Base-by-base conservation (phyloP, 2,797 vertebrate genomes). In the Setipinna tenuifilis region DNA sequence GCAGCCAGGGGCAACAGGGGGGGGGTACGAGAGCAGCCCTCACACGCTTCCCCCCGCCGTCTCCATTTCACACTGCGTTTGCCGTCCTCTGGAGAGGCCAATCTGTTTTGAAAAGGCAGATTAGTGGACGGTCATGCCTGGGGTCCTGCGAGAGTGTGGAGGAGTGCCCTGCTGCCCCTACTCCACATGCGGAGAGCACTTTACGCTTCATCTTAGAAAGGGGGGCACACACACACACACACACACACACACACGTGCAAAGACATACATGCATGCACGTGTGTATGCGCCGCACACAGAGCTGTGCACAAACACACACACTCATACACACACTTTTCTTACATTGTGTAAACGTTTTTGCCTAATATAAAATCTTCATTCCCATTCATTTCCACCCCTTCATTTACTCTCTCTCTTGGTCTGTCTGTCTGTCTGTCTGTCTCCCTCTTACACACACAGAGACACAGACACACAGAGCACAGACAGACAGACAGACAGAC, bases 211-310 rank as follows among this genome's bases (percentile, higher is more conserved):
- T 31, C 28, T 25, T 71, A 54, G 25, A 68, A 46, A 82, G 17
- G 41, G 16, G 59, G 46, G 5, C 21, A 31, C 5, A 81, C 25
- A 10, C 50, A 0, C 6, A 88, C 86, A 21, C 78, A 86, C 57
- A 0, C 58, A 62, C 86, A 62, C 17, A 54, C 57, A 87, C 88
- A 88, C 89, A 90, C 88, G 46, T 48, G 46, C 46, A 48, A 48
- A 48, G 46, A 48, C 10, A 10, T 48, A 10, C 46, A 48, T 4
- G 46, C 3, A 48, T 48, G 46, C 46, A 48, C 46, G 3, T 48
- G 46, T 48, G 46, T 48, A 48, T 10, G 87, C 88, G 48, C 86
- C 83, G 83, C 65, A 83, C n/a, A 83, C 82, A 85, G 82, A 85
- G 10, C 46, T 48, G 46, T 48, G 46, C 83, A 85, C 25, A n/a